A percentile compares a stretch with the other conserved stretches of the same genome.
phyloP scores from a whole-genome alignment of 2,797 vertebrate species.

The Nannoperca obscura region DNA sequence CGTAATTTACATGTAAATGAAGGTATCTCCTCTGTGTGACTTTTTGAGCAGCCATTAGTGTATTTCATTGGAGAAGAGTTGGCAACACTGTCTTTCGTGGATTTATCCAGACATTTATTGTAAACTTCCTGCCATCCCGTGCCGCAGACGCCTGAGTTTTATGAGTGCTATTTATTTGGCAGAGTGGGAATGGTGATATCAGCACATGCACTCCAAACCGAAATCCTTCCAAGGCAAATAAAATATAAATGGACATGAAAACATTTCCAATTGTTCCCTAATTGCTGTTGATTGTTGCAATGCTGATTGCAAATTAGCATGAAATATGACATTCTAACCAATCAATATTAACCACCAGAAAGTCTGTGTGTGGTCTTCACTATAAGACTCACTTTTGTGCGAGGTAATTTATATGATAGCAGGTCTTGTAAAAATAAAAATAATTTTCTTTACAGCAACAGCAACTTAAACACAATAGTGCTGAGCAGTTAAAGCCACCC shows the following conservation, averaged over 20 bases:
- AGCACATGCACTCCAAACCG: constrained; percentile 55
- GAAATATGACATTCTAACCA: constrained; percentile 40
- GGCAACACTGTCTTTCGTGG: constrained; percentile 71
- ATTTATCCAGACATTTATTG: constrained; percentile 83
- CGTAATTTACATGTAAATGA: constrained; percentile 65
- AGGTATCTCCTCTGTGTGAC: constrained; percentile 52
- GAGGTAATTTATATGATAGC: not conserved
- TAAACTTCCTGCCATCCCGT: constrained; percentile 77
- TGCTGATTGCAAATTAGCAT: constrained; percentile 48
- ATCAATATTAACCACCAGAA: constrained; percentile 14
- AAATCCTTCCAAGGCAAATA: constrained; percentile 76
- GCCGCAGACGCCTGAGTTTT: constrained; percentile 77
- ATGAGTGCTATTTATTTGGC: constrained; percentile 79
- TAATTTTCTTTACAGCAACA: not conserved
- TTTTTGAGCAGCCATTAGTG: constrained; percentile 70
- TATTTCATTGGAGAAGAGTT: constrained; percentile 75
- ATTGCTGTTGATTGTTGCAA: constrained; percentile 59
- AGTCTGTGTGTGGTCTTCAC: not conserved
- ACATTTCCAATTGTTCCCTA: constrained; percentile 68
- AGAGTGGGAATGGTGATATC: constrained; percentile 62
- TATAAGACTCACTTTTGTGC: not conserved
- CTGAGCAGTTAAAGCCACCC: not conserved
- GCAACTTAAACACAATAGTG: constrained; percentile 1
- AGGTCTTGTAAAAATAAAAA: not conserved
- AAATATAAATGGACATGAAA: constrained; percentile 65